Base-by-base conservation (phyloP, 2,113 vertebrate species). In the Sigmodon hispidus region DNA sequence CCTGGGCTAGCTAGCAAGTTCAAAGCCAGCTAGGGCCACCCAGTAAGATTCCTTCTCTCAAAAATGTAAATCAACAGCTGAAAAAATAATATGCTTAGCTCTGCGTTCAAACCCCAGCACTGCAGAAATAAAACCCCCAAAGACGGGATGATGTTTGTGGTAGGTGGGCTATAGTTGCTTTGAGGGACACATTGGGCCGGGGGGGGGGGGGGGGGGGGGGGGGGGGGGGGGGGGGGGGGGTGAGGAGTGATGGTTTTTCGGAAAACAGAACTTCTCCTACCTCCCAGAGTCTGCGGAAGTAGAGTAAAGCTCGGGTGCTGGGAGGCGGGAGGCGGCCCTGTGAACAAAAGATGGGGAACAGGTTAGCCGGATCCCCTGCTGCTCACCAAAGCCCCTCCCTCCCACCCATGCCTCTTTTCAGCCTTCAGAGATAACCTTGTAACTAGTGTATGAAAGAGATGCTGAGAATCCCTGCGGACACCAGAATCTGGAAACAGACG, bases 251-350 rank as follows among this genome's bases (percentile, higher is more conserved):
- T 17, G 59, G 69, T 96, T 77, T 89, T 91, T 50, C n/a, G 40
- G 7, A 67, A 48, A 61, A 16, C 7, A 36, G 89, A 85, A 63
- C 17, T 34, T 87, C 50, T 92, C 96, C 63, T 97, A 98, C 97
- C 96, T 97, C 96, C 97, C 97, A 97, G 52, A 98, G 97, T 3
- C 94, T 88, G 34, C 92, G 87, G 93, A 97, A 97, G 95, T 97
- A 97, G 57, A 97, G 96, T 57, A 96, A 83, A 16, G 86, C 94
- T 1, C 97, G 76, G 1, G 96, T 96, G 90, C 86, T 93, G 81
- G 96, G 94, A 40, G 48, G 0, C 0, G 83, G 73, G 59, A 45
- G 0, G 21, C 52, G 79, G 24, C 52, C 36, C 97, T 96, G 95
- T 65, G 92, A 92, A 90, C 13, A 57, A 80, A 97, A 97, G 52